A percentile compares a stretch with the other conserved stretches of the same genome.
These are phyloP conservation scores for Biston stratarius DNA, from an alignment of 2,888 invertebrate species.

Conservation along the genomic window DNA sequence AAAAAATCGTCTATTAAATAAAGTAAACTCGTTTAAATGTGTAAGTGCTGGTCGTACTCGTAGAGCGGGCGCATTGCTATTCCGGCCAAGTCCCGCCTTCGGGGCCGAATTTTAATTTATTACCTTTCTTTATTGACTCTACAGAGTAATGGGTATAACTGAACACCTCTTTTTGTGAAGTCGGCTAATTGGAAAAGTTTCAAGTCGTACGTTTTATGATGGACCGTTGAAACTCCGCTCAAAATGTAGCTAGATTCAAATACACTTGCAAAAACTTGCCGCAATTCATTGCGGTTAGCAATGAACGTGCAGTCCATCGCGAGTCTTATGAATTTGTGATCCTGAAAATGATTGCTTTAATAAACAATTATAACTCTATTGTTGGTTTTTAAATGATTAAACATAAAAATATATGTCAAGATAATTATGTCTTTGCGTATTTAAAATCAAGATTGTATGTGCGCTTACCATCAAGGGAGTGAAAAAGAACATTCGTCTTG, in stretches of 20 bases:
- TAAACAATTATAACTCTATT: no score
- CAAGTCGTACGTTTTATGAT: conserved; percentile 32
- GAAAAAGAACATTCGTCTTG: no score
- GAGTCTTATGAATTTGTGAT: neutral
- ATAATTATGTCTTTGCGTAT: no score
- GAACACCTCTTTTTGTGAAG: conserved; percentile 52
- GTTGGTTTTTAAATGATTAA: no score
- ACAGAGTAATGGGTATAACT: conserved; percentile 49
- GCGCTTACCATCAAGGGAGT: no score
- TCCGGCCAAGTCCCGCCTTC: conserved; percentile 11
- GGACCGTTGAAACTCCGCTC: conserved; percentile 14
- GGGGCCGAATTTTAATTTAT: conserved; percentile 54
- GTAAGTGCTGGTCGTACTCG: conserved; percentile 14
- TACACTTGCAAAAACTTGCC: conserved; percentile 7
- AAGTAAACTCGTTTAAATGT: conserved; percentile 16
- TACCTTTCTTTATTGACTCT: conserved; percentile 46
- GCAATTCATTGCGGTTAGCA: neutral
- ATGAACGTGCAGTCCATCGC: neutral
- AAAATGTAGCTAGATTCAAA: conserved; percentile 8
- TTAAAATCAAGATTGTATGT: no score
- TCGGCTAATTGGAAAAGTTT: conserved; percentile 57
- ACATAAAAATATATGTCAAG: no score
- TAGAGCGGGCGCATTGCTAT: conserved; percentile 11
- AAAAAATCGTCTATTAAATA: neutral
- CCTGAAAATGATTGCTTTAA: no score